Evolutionary conservation across 2,113 vertebrate species (phyloP).

Genomic region (Hippolais icterina): DNA sequence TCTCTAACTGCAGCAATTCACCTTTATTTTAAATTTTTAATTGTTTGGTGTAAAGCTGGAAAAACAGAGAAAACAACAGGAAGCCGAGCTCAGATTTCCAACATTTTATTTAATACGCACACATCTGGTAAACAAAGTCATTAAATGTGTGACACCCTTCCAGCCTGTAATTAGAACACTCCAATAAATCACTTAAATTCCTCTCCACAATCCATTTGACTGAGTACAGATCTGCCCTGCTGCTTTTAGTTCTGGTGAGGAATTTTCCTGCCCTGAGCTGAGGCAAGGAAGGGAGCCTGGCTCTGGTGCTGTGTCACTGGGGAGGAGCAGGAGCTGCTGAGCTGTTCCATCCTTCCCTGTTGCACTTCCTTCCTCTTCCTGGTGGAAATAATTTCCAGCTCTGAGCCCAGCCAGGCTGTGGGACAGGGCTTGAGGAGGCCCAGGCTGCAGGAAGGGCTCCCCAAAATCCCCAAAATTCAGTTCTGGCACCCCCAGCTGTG

Average conservation of each 20-base stretch:
- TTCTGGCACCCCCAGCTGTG: background rate
- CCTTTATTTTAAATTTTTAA: background rate
- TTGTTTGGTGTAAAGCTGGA: background rate
- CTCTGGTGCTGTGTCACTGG: background rate
- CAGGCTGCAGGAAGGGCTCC: background rate
- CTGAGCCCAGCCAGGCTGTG: background rate
- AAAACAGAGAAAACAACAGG: background rate
- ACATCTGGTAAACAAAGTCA: background rate
- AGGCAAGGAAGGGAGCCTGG: background rate
- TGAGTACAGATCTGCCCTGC: background rate
- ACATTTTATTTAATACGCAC: background rate
- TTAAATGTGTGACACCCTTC: background rate
- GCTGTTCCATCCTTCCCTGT: background rate
- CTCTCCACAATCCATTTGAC: background rate
- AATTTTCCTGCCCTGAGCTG: background rate
- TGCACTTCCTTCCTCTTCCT: background rate
- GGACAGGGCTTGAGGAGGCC: background rate
- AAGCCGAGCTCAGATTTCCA: background rate
- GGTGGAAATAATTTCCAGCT: background rate
- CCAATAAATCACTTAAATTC: background rate
- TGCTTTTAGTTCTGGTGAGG: background rate
- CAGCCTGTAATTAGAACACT: background rate
- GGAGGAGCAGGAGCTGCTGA: background rate
- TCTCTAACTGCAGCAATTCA: accelerated
- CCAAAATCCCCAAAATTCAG: background rate